phyloP scores from a whole-genome alignment of 2,888 invertebrate species.

The Ochropacha duplaris region DNA sequence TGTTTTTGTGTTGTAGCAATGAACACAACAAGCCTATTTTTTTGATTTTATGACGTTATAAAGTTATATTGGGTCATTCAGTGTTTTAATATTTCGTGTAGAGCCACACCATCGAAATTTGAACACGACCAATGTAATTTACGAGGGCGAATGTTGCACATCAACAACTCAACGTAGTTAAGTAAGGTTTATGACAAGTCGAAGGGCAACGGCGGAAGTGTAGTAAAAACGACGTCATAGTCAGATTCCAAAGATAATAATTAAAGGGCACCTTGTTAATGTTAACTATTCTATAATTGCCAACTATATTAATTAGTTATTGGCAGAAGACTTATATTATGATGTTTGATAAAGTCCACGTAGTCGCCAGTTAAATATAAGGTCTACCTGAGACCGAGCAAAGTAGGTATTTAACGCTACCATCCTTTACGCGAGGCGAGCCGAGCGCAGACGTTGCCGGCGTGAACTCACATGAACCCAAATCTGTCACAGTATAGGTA shows the following conservation, averaged over 20 bases:
- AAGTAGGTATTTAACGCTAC: too few species aligned
- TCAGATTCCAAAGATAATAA: slow-evolving; percentile 74
- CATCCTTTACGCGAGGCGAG: too few species aligned
- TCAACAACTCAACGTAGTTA: slow-evolving; percentile 9
- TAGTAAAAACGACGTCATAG: slow-evolving; percentile 67
- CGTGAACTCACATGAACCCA: too few species aligned
- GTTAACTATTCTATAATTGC: slow-evolving; percentile 74
- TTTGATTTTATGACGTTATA: slow-evolving; percentile 50
- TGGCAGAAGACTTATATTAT: slow-evolving; percentile 27
- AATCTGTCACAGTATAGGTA: too few species aligned
- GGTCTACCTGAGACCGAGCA: too few species aligned
- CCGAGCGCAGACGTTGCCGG: too few species aligned
- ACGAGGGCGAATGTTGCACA: slow-evolving; percentile 57
- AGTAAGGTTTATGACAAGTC: slow-evolving; percentile 62
- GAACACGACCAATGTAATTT: slow-evolving; percentile 58
- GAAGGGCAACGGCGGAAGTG: slow-evolving; percentile 71
- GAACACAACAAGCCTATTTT: slow-evolving; percentile 40
- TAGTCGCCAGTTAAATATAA: slow-evolving; percentile 15
- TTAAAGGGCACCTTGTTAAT: slow-evolving; percentile 78
- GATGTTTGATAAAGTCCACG: slow-evolving; percentile 2
- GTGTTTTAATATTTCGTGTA: slow-evolving; percentile 52
- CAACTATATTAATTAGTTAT: slow-evolving; percentile 62
- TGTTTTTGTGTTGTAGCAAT: slow-evolving; percentile 33
- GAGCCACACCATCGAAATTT: slow-evolving; percentile 54
- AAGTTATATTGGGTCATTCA: slow-evolving; percentile 56